These are phyloP conservation scores for Syrmaticus mikado DNA, from an alignment of 2,113 vertebrate species.

Conservation along the genomic window DNA sequence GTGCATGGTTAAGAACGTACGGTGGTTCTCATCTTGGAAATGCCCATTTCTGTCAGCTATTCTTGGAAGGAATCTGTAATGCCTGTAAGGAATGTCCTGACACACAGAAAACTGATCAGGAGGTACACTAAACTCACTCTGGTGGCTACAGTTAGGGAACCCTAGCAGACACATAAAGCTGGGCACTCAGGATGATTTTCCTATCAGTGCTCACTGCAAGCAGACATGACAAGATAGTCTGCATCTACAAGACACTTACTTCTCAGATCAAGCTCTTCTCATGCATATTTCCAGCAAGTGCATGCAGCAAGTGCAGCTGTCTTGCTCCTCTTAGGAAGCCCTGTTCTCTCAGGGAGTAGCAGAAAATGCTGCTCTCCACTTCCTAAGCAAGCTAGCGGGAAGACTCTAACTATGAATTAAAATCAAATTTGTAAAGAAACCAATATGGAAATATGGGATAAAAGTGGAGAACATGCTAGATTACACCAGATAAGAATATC, in stretches of 20 bases:
- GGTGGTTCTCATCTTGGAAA: neutral
- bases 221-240: neutral
- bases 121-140: neutral
- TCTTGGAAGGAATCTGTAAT: neutral
- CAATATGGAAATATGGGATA: neutral
- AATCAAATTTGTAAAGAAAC: neutral
- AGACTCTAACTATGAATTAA: neutral
- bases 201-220: neutral
- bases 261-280: neutral
- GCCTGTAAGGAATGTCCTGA: neutral
- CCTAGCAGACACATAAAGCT: neutral
- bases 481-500: neutral
- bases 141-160: neutral
- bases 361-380: neutral
- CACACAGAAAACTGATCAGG: neutral
- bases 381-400: neutral
- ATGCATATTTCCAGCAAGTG: neutral
- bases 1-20: neutral
- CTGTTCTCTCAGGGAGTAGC: neutral
- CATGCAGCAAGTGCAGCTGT: neutral
- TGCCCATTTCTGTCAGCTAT: rapidly evolving
- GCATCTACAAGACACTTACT: neutral
- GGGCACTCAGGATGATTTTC: neutral
- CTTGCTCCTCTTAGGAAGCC: neutral
- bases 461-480: neutral